Evolutionary conservation across 2,113 vertebrate species (phyloP), one percentile per base, ranked within the genome.

Genomic region (Peucedramus taeniatus): DNA sequence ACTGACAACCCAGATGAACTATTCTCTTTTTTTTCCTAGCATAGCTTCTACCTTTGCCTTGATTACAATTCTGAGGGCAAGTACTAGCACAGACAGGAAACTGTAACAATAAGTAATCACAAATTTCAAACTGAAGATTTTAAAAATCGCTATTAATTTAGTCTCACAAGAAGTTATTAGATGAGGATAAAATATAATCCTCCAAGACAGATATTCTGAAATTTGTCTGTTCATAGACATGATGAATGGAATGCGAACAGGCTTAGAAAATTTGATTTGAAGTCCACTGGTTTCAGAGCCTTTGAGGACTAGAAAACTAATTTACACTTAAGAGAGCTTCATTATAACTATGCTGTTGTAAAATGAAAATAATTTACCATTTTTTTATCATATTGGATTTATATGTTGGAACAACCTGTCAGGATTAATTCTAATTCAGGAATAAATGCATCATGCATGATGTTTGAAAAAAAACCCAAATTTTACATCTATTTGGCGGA

Each of bases 301-400:
- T 77, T 31, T 30, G 21, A 66, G 47, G 57, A 53, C n/a, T 5
- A 23, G 30, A 50, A 82, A 83, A 40, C 11, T 47, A 75, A 60
- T 8, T 37, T 76, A 37, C 7, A 22, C 15, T 71, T 66, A 8
- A 80, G 19, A 80, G 49, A 70, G 1, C 11, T 87, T 93, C 33
- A 21, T 74, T 78, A n/a, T 39, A 72, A 31, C 11, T 59, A 10
- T 40, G 21, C 1, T 69, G 24, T 44, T 75, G 11, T 33, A 18
- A 72, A 50, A 85, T 2, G 10, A 82, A 83, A 92, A 93, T 44
- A 59, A 50, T 22, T 47, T 24, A 57, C 71, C 1, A 19, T 60
- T 96, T 97, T 97, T 94, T 94, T 39, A 45, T 72, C 30, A 11
- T n/a, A 39, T 45, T 45, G 51, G 31, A 65, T 94, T 83, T 59